Percentiles rank a stretch among this genome's conserved stretches.
phyloP scores from a whole-genome alignment of 2,888 invertebrate genomes.

The Cerceris rybyensis region DNA sequence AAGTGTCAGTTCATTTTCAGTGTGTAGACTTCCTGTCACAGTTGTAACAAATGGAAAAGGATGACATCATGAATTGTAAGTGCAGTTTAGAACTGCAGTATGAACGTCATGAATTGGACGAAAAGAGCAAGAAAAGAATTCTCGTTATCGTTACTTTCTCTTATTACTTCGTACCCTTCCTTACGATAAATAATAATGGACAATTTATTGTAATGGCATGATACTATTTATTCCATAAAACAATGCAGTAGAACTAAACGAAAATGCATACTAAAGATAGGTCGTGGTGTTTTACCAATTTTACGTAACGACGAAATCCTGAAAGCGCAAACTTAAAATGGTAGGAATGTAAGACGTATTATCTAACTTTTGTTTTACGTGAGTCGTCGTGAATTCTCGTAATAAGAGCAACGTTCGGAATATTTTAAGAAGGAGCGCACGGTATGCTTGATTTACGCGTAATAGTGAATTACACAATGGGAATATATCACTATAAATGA shows the following conservation, averaged over 20 bases:
- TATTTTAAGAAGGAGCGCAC: constrained; percentile 23
- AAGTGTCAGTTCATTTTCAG: constrained; percentile 8
- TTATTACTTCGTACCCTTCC: background rate
- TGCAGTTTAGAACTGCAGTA: constrained; percentile 1
- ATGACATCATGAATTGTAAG: constrained; percentile 29
- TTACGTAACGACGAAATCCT: background rate
- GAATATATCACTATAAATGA: constrained; percentile 73
- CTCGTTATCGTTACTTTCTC: background rate
- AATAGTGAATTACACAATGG: constrained; percentile 74
- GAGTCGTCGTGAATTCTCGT: constrained; percentile 24
- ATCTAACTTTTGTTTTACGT: constrained; percentile 31
- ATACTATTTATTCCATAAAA: background rate
- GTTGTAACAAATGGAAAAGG: constrained; percentile 20
- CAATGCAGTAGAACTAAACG: background rate
- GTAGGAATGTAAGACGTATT: constrained; percentile 6
- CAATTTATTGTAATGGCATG: background rate
- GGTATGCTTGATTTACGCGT: constrained; percentile 54
- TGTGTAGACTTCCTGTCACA: constrained; percentile 21
- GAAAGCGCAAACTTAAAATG: background rate
- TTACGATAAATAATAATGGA: background rate
- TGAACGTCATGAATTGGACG: constrained; percentile 6
- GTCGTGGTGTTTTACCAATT: background rate
- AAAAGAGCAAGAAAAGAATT: constrained; percentile 4
- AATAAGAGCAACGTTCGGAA: constrained; percentile 15
- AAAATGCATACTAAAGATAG: background rate